Evolutionary conservation across 2,113 vertebrate species (phyloP), one percentile per base, ranked within the genome.

Genomic region (Leiothrix lutea): DNA sequence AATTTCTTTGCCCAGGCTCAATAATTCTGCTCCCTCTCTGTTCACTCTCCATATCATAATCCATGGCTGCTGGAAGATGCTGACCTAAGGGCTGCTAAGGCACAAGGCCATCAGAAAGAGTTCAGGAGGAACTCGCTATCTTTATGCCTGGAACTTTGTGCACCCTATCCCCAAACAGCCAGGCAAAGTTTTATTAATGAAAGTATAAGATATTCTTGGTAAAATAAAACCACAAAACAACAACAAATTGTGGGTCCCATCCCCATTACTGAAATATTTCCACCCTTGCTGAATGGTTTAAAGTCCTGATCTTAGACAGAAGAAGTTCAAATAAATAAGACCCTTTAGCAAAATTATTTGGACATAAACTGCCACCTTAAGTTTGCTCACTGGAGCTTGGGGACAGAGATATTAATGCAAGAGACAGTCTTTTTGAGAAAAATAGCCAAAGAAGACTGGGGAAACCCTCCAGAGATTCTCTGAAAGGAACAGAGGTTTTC

Each of bases 271-370:
- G 64, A 86, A 90, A 62, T 86, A 92, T 51, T 94, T 83, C 35
- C 35, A 16, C 8, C 38, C 54, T 73, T 79, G 16, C 35, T 90
- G 67, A 67, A 90, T 58, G 75, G 9, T 92, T 88, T 66, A 56
- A 50, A 66, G 50, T 40, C 31, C 65, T 75, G 65, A 69, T 92
- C 38, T 86, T 33, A 66, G 24, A 61, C 33, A 91, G 78, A 78
- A 86, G 18, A 80, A 25, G 24, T 45, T 88, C 28, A 72, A 6
- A 17, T 86, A 92, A 94, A 94, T 86, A 91, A 92, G 36, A 77
- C 8, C 20, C 31, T 66, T 70, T 66, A 60, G 64, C 31, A 92
- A 91, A 94, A 95, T 86, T 81, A 84, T 86, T 86, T 94, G 86
- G 73, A 92, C 65, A 83, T 72, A 91, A 96, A 74, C 47, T 95